Evolutionary conservation across 2,113 vertebrate species (phyloP).

Genomic region (Isurus oxyrinchus): DNA sequence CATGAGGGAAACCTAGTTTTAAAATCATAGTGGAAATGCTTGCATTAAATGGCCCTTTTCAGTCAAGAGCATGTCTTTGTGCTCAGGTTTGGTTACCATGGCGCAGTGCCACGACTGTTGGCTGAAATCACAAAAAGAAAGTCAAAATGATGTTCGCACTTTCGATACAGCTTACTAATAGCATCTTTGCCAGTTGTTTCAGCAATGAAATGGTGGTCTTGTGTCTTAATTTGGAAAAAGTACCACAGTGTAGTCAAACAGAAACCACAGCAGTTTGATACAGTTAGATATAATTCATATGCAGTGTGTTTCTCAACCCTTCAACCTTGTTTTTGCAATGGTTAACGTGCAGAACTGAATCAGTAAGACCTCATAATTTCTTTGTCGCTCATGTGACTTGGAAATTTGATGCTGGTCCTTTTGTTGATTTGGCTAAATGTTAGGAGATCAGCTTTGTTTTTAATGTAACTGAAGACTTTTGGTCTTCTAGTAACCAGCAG

Average conservation of each 20-base stretch:
- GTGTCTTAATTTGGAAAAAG: slow-evolving; percentile 43
- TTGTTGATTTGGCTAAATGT: background rate
- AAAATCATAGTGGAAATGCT: slow-evolving; percentile 37
- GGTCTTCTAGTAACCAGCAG: background rate
- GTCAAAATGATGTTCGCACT: slow-evolving; percentile 42
- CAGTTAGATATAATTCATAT: background rate
- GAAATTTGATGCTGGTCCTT: background rate
- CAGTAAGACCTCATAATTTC: background rate
- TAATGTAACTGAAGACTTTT: background rate
- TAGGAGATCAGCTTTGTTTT: background rate
- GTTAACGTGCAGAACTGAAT: background rate
- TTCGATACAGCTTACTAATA: slow-evolving; percentile 42
- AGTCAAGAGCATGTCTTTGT: slow-evolving; percentile 47
- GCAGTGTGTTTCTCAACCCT: background rate
- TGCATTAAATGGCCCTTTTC: slow-evolving; percentile 44
- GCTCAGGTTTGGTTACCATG: slow-evolving; percentile 54
- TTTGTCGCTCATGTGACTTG: background rate
- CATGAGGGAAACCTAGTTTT: background rate
- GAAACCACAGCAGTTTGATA: background rate
- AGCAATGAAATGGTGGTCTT: slow-evolving; percentile 39
- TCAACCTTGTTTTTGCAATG: background rate
- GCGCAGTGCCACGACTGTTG: slow-evolving; percentile 43
- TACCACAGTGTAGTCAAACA: background rate
- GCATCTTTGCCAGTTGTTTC: slow-evolving; percentile 39
- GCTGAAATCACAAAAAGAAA: slow-evolving; percentile 39